phyloP scores from a whole-genome alignment of 2,888 invertebrate genomes.

The Acronicta leporina region DNA sequence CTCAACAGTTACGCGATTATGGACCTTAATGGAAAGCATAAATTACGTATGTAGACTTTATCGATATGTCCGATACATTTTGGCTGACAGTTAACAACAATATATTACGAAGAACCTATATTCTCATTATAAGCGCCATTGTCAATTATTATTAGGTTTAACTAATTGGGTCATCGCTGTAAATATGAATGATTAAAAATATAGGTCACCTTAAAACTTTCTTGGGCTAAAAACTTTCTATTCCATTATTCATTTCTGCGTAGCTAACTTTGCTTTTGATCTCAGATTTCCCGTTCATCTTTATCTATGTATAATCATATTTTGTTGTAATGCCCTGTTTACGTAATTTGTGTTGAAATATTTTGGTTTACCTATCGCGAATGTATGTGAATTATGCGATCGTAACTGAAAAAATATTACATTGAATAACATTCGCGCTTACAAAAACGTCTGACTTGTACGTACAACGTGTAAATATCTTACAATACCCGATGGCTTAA shows the following conservation, averaged over 20 bases:
- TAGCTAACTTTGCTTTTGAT: too few species aligned
- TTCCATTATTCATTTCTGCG: neutral
- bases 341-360: slow-evolving; percentile 11
- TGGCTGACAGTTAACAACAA: slow-evolving; percentile 44
- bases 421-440: slow-evolving; percentile 3
- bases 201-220: slow-evolving; percentile 6
- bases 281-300: neutral
- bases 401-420: slow-evolving; percentile 6
- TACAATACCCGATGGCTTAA: slow-evolving; percentile 14
- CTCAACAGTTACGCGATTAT: slow-evolving; percentile 50
- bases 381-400: neutral
- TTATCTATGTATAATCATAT: neutral
- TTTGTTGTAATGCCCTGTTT: neutral
- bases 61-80: slow-evolving; percentile 36
- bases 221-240: slow-evolving; percentile 2
- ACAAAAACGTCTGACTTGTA: slow-evolving; percentile 4
- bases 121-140: slow-evolving; percentile 18
- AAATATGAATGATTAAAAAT: slow-evolving; percentile 23
- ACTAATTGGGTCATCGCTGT: slow-evolving; percentile 43
- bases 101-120: slow-evolving; percentile 24
- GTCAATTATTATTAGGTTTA: slow-evolving; percentile 31
- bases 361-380: slow-evolving; percentile 6
- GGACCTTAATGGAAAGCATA: slow-evolving; percentile 43
- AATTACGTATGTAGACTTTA: slow-evolving; percentile 32
- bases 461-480: neutral